Conservation (phyloP, 2,888 invertebrate genomes). For the Trissolcus japonicus region DNA sequence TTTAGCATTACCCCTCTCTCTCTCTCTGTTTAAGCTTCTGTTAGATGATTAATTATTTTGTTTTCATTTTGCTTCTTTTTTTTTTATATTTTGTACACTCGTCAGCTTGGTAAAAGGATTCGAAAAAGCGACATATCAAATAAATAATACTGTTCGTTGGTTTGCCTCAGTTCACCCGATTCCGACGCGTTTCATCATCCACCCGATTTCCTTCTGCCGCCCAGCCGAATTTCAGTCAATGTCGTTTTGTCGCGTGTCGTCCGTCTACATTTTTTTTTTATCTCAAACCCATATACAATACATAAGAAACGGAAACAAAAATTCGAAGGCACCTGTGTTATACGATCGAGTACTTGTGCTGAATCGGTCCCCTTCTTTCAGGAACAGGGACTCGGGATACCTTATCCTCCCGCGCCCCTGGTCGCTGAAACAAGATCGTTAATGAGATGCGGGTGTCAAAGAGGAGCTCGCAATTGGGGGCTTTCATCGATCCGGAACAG, state of each 20-base stretch:
- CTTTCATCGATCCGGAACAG: too few species aligned
- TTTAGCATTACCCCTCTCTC: background rate
- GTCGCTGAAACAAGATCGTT: slow-evolving; percentile 14
- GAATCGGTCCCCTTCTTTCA: slow-evolving; percentile 37
- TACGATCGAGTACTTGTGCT: slow-evolving; percentile 59
- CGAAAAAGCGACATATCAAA: slow-evolving; percentile 48
- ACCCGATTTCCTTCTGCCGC: slow-evolving; percentile 37
- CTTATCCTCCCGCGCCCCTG: too few species aligned
- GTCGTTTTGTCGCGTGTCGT: slow-evolving; percentile 45
- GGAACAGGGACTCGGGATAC: background rate
- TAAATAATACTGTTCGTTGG: slow-evolving; percentile 48
- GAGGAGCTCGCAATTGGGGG: slow-evolving; percentile 10
- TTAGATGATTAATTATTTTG: slow-evolving; percentile 3
- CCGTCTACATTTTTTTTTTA: slow-evolving; percentile 23
- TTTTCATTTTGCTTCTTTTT: slow-evolving; percentile 2
- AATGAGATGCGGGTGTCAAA: slow-evolving; percentile 21
- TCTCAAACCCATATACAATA: slow-evolving; percentile 53
- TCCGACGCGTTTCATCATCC: slow-evolving; percentile 48
- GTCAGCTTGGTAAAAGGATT: slow-evolving; percentile 41
- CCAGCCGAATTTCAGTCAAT: slow-evolving; percentile 44
- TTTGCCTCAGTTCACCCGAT: slow-evolving; percentile 7
- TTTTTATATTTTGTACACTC: slow-evolving; percentile 52
- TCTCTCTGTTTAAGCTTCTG: slow-evolving; percentile 2
- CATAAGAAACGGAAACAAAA: slow-evolving; percentile 58
- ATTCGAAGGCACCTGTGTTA: slow-evolving; percentile 66